phyloP scores from a whole-genome alignment of 2,888 invertebrate genomes.

The Limenitis camilla region DNA sequence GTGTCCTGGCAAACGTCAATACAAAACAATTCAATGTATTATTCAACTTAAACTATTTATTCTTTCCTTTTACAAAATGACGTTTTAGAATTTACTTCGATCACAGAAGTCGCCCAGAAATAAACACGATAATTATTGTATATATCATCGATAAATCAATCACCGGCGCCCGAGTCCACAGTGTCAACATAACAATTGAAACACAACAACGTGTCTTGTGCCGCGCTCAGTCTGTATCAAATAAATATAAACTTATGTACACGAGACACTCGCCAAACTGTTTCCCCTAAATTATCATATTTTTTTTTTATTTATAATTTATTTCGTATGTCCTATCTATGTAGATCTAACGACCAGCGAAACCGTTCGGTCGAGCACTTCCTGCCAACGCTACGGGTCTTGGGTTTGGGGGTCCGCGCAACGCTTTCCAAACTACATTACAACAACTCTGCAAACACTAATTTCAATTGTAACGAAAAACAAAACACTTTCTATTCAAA shows the following conservation, averaged over 20 bases:
- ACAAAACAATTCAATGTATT: slow-evolving; percentile 55
- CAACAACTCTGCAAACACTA: no score
- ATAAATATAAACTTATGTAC: slow-evolving; percentile 73
- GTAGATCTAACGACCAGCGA: slow-evolving; percentile 40
- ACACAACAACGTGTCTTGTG: slow-evolving; percentile 73
- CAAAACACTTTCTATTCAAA: no score
- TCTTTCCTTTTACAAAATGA: slow-evolving; percentile 69
- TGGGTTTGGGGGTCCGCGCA: neutral
- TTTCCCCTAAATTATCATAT: slow-evolving; percentile 54
- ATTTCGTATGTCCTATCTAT: slow-evolving; percentile 73
- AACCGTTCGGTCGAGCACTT: neutral
- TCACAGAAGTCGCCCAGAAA: slow-evolving; percentile 59
- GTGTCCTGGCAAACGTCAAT: slow-evolving; percentile 30
- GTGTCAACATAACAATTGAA: slow-evolving; percentile 75
- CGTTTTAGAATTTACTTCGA: slow-evolving; percentile 60
- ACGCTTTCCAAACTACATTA: neutral
- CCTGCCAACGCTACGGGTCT: slow-evolving; percentile 4
- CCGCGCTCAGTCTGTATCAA: slow-evolving; percentile 46
- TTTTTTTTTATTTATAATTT: slow-evolving; percentile 68
- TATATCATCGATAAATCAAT: slow-evolving; percentile 59
- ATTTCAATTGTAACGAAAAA: no score
- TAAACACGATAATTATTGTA: slow-evolving; percentile 49
- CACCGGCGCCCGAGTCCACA: slow-evolving; percentile 70
- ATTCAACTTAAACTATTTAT: slow-evolving; percentile 72
- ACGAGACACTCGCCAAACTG: slow-evolving; percentile 56